Base-by-base conservation (phyloP, 2,888 invertebrate species). In the Pollenia labialis region DNA sequence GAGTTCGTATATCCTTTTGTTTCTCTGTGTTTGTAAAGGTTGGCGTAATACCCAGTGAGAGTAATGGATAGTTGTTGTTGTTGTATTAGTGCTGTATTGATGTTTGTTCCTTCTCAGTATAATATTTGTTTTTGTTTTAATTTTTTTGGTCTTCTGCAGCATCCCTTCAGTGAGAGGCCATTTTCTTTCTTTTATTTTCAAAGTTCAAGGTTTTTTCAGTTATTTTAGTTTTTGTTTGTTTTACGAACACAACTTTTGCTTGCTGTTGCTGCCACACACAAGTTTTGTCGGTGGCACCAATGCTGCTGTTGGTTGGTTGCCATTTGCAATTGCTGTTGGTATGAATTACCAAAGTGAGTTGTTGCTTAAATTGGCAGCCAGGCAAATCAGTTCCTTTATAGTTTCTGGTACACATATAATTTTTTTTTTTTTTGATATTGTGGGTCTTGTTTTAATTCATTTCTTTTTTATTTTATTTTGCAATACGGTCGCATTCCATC, bases 181-280 rank as follows among this genome's bases (percentile, higher is more conserved):
- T 83, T 83, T 81, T 66, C 42, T 58, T 75, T 79, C 71, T 72
- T 79, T 84, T 66, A 60, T 79, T 79, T 68, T 62, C 66, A 87
- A 87, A 87, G 86, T 83, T 87, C 86, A 87, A 87, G 86, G 86
- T 72, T 81, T 81, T 77, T 74, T 32, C 32, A 32, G 32, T 75
- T 23, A 23, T 23, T 23, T 23, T 23, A 23, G 14, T 23, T 56
- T 54, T 56, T 79, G 64, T 68, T 81, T 74, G 75, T 83, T 32
- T 66, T 74, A 44, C n/a, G 18, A 74, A 66, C 69, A 58, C 69
- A 56, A 46, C 18, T 42, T 48, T 74, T 66, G 75, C 42, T 60
- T 60, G 48, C 58, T 54, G n/a, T 42, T 77, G 50, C 32, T 60
- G 50, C 50, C 4, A 12, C 48, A 32, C 32, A 32, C 32, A 32